Evolutionary conservation across 2,797 vertebrate genomes (phyloP), one percentile per base, ranked within the genome.

Genomic region (Holocentrus rufus): DNA sequence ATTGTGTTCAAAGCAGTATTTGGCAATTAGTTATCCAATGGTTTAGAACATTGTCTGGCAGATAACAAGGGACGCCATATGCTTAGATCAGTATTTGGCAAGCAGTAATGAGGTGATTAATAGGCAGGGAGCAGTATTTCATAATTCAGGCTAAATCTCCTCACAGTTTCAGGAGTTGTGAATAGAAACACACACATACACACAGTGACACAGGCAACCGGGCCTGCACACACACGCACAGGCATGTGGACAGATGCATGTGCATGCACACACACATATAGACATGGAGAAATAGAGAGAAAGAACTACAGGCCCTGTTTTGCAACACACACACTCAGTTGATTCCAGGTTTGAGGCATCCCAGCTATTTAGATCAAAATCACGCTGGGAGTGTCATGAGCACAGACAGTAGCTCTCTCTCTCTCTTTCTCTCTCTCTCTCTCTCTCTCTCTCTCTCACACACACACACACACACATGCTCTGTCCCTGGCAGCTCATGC

Each of bases 401-500:
- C 31, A 69, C 13, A 7, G 27, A 13, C 4, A 44, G 10, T 44
- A 2, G 7, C 7, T 7, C 7, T 15, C 11, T 44, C 13, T 15
- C 13, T 15, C 13, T 15, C 13, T 15, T 8, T 34, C 36, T 39
- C 36, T 39, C 36, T 39, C 31, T 34, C 5, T 34, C 31, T 34
- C 31, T 34, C 31, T 34, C 31, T 3, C 36, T 11, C 36, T 1
- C 36, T 8, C 36, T 8, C 36, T 8, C 36, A 58, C 36, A 65
- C n/a, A 36, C 36, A 34, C 46, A 36, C 44, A 50, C 7, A 47
- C 14, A 7, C 8, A 15, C 22, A 42, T 42, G 39, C 10, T 14
- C 14, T 44, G 39, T 14, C 61, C 27, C 11, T 65, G 59, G 25
- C 22, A 71, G 49, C 54, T 79, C 55, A 57, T 72, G 67, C 22